Conservation (phyloP, 2,888 invertebrate genomes). For the Apotomis capreana region DNA sequence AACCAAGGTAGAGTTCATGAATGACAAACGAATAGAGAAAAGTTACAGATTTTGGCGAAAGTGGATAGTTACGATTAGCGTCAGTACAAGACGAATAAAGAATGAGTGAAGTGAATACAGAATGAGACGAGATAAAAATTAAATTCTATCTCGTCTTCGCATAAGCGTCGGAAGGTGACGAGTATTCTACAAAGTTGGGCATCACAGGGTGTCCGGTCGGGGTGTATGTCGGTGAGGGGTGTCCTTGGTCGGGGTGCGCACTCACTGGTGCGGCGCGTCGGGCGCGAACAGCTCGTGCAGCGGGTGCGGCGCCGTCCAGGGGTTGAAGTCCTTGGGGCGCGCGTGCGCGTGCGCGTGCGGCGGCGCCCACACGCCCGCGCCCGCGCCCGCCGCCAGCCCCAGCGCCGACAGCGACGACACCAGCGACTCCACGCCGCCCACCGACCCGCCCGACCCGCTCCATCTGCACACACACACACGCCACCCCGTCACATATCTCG, state of each 20-base stretch:
- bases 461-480: slow-evolving; percentile 50
- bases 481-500: not conserved
- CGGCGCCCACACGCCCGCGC: slow-evolving; percentile 56
- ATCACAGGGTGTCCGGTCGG: too few relatives aligned
- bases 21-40: too few relatives aligned
- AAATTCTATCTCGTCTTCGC: too few relatives aligned
- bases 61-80: too few relatives aligned
- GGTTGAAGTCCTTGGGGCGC: slow-evolving; percentile 66
- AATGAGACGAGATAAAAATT: too few relatives aligned
- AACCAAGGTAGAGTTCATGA: too few relatives aligned
- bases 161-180: too few relatives aligned
- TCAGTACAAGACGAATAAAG: too few relatives aligned
- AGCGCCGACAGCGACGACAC: slow-evolving; percentile 57
- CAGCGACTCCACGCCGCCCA: slow-evolving; percentile 60
- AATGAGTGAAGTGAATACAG: too few relatives aligned
- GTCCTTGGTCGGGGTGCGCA: slow-evolving; percentile 23
- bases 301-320: slow-evolving; percentile 74
- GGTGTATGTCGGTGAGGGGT: not conserved
- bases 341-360: slow-evolving; percentile 45
- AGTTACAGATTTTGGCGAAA: too few relatives aligned
- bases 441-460: slow-evolving; percentile 57
- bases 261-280: slow-evolving; percentile 61
- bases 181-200: too few relatives aligned
- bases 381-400: slow-evolving; percentile 48
- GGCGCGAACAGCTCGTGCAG: slow-evolving; percentile 69